phyloP scores from a whole-genome alignment of 2,888 invertebrate species.

The Netelia virgata region DNA sequence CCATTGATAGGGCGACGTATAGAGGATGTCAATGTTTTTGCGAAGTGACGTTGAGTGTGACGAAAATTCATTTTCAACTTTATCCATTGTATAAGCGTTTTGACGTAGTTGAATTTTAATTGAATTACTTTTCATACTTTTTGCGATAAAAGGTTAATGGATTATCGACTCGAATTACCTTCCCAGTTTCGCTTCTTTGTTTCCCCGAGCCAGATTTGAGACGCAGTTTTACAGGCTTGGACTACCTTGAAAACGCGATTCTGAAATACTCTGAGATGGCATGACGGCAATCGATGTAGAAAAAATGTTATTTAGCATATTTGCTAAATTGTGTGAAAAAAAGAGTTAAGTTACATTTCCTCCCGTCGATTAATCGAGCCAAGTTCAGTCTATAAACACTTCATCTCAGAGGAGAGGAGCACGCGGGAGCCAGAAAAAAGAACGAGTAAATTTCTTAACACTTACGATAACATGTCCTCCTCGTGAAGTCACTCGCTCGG shows the following conservation, averaged over 20 bases:
- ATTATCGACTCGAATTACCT: too few relatives aligned
- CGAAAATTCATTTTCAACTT: conserved; percentile 18
- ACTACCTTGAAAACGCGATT: too few relatives aligned
- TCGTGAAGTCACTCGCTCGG: conserved; percentile 33
- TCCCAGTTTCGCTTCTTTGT: too few relatives aligned
- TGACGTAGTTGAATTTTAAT: conserved; percentile 1
- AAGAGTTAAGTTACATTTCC: too few relatives aligned
- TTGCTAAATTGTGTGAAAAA: too few relatives aligned
- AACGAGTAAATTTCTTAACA: neutral
- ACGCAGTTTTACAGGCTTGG: too few relatives aligned
- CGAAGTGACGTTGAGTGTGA: conserved; percentile 16
- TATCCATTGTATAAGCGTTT: conserved; percentile 1
- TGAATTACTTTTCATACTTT: neutral
- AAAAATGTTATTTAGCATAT: too few relatives aligned
- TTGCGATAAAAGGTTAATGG: neutral
- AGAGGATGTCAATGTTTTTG: conserved; percentile 16
- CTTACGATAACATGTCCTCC: conserved; percentile 5
- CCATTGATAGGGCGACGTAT: conserved; percentile 9
- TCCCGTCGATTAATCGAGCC: too few relatives aligned
- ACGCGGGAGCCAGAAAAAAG: neutral
- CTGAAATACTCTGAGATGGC: too few relatives aligned
- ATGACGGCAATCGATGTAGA: too few relatives aligned
- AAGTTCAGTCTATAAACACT: too few relatives aligned
- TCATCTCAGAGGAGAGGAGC: neutral
- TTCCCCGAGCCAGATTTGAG: too few relatives aligned